phyloP scores from a whole-genome alignment of 1,140 invertebrate species.

The Calliphora vicina region DNA sequence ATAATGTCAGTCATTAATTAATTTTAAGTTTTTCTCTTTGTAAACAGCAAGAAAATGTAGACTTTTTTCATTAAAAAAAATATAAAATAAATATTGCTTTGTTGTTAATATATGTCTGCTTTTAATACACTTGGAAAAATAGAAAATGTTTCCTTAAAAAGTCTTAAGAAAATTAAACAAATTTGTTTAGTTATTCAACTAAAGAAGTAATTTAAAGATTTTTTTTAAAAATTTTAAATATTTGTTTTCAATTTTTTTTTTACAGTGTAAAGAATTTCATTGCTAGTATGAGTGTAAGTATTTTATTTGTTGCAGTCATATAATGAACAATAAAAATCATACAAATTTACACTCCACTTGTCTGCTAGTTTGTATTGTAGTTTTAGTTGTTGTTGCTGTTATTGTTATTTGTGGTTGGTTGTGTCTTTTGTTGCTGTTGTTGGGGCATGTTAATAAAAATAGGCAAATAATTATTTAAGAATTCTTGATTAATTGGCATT shows the following conservation, averaged over 20 bases:
- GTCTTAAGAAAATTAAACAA: too few species aligned
- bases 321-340: slow-evolving; percentile 7
- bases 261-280: background rate
- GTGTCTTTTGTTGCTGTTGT: background rate
- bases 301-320: background rate
- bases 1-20: slow-evolving; percentile 34
- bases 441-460: slow-evolving; percentile 50
- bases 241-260: background rate
- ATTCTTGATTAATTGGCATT: slow-evolving; percentile 61
- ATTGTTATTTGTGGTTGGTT: background rate
- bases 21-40: slow-evolving; percentile 22
- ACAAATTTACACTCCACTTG: slow-evolving; percentile 17
- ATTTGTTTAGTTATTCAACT: too few species aligned
- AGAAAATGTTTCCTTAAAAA: background rate
- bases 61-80: too few species aligned
- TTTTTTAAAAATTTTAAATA: background rate
- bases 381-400: too few species aligned
- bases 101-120: background rate
- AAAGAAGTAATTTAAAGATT: too few species aligned
- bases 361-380: background rate
- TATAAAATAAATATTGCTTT: background rate
- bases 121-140: background rate
- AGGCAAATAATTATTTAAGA: slow-evolving; percentile 62
- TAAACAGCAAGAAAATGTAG: background rate
- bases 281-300: background rate